Evolutionary conservation across 1,140 invertebrate species (phyloP).

Genomic region (Lepidotrigona ventralis): DNA sequence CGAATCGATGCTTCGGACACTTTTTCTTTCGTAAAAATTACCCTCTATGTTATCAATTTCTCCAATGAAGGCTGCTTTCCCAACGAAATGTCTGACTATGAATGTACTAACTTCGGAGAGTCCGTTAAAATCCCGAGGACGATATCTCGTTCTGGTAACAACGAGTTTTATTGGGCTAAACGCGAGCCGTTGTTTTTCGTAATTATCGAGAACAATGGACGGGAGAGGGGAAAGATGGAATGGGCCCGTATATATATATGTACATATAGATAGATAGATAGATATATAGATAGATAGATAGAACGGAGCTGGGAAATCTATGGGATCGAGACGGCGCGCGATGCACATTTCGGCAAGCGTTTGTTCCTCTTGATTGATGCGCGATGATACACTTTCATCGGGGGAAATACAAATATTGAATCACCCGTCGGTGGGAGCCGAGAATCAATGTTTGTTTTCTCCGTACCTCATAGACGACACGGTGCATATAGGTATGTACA

Average conservation of each 20-base stretch:
- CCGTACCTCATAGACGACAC: constrained; percentile 43
- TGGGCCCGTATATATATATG: neutral
- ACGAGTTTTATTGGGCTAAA: neutral
- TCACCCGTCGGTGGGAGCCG: constrained; percentile 32
- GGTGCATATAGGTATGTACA: constrained; percentile 19
- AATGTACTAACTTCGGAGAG: neutral
- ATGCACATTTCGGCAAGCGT: constrained; percentile 36
- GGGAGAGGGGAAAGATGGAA: neutral
- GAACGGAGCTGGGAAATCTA: neutral
- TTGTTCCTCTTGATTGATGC: constrained; percentile 60
- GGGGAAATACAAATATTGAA: constrained; percentile 58
- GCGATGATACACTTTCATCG: constrained; percentile 61
- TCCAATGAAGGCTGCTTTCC: neutral
- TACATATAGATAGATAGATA: too few species aligned
- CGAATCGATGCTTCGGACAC: too few species aligned
- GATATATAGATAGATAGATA: too few species aligned
- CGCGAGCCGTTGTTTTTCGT: neutral
- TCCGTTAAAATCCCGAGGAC: neutral
- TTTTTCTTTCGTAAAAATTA: neutral
- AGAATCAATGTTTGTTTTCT: constrained; percentile 50
- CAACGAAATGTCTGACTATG: too few species aligned
- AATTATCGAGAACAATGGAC: neutral
- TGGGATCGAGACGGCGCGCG: neutral
- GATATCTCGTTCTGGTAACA: neutral
- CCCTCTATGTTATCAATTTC: neutral